A percentile compares a stretch with the other conserved stretches of the same genome.
phyloP scores from a whole-genome alignment of 2,888 invertebrate species.

The Atethmia centrago region DNA sequence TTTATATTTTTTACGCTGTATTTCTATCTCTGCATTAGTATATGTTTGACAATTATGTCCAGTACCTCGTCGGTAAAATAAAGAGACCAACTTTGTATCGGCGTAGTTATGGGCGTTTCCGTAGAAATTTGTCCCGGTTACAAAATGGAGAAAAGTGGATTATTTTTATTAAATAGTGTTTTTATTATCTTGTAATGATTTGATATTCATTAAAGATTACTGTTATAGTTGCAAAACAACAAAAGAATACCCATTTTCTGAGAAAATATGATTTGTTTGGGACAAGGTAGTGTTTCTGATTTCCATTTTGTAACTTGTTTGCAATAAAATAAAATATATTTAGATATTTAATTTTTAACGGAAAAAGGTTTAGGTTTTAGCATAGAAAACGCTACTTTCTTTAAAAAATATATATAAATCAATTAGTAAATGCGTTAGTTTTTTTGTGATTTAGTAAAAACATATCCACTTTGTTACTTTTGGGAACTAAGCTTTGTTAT shows the following conservation, averaged over 20 bases:
- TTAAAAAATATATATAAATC: neutral
- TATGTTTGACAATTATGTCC: too few species aligned
- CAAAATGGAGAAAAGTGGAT: neutral
- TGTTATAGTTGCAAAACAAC: constrained; percentile 4
- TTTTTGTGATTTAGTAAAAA: constrained; percentile 1
- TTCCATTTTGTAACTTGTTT: constrained; percentile 1
- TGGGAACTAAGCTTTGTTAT: too few species aligned
- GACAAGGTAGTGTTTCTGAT: constrained; percentile 1
- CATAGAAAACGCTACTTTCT: neutral
- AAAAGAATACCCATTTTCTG: neutral
- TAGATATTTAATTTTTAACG: too few species aligned
- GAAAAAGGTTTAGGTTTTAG: neutral
- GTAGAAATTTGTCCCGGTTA: neutral
- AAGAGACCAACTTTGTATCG: too few species aligned
- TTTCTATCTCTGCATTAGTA: too few species aligned
- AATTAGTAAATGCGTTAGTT: neutral
- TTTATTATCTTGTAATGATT: too few species aligned
- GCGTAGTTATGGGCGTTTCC: too few species aligned
- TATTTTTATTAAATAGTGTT: neutral
- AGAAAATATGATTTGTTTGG: constrained; percentile 4
- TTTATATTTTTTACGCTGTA: too few species aligned
- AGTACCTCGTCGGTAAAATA: too few species aligned
- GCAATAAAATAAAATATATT: neutral
- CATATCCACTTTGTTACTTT: constrained; percentile 1
- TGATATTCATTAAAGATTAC: too few species aligned